Base-by-base conservation (phyloP, 2,113 vertebrate genomes). In the Aviceda subcristata region DNA sequence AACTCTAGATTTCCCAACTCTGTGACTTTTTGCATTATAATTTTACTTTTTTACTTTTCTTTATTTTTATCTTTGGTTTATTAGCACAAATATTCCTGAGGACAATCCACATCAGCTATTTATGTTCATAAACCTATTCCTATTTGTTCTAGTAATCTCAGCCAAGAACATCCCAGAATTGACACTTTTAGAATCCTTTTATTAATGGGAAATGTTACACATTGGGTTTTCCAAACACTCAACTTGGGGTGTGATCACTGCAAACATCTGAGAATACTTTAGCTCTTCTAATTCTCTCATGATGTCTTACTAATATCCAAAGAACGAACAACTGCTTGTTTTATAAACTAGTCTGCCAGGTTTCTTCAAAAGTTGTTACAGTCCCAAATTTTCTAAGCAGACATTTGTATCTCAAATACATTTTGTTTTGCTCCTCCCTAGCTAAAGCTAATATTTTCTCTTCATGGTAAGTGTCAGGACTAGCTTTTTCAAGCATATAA, bases 241-340 rank as follows among this genome's bases (percentile, higher is more conserved):
- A 90, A 14, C 43, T 97, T 97, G 80, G 92, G 89, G 88, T 96
- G 88, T 82, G 62, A 93, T 98, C 96, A 82, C 80, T 63, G 63
- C 68, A 91, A 97, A 97, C 98, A 98, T 98, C 96, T 98, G 98
- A 98, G 92, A 98, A 66, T 96, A 96, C 95, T 98, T 98, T 94
- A 96, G 93, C 79, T 97, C 59, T 94, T 97, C 96, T 98, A 97
- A 98, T 98, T 97, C 93, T 79, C 97, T 97, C 96, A 95, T 93
- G 97, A 97, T 95, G 96, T 98, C 96, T 97, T 92, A 89, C 96
- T 97, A 98, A 96, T 96, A 97, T 94, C 83, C 71, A 93, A 81
- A 92, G 81, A 88, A 30, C 50, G 85, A 95, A 92, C 32, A 90
- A 98, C 96, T 97, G 94, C 96, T 95, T 95, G 50, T 83, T 96